phyloP scores from a whole-genome alignment of 2,797 vertebrate genomes.

The Gymnocypris eckloni region DNA sequence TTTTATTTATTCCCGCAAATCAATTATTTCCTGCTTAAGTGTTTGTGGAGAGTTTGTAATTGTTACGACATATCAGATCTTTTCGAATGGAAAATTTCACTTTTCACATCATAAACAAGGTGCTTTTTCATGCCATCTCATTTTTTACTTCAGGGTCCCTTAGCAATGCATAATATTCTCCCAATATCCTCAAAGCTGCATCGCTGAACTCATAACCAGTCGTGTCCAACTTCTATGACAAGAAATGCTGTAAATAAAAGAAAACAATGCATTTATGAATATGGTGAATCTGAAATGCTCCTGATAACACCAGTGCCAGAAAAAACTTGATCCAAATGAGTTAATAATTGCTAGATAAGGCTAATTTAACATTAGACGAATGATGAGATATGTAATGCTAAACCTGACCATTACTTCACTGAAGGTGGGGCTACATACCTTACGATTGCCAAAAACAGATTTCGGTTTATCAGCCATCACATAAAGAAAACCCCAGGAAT shows the following conservation, averaged over 20 bases:
- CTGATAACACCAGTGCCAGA: slow-evolving; percentile 34
- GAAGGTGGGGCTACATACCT: slow-evolving; percentile 41
- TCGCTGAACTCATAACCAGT: neutral
- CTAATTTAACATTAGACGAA: slow-evolving; percentile 26
- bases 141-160: neutral
- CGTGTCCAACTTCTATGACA: slow-evolving; percentile 20
- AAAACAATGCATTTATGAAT: neutral
- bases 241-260: slow-evolving; percentile 10
- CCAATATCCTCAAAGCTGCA: slow-evolving; percentile 13
- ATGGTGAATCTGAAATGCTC: neutral
- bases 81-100: neutral
- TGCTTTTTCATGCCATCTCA: neutral
- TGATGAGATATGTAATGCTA: slow-evolving; percentile 19
- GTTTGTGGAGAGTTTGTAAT: slow-evolving; percentile 29
- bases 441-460: slow-evolving; percentile 16
- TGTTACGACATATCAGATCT: neutral
- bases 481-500: slow-evolving; percentile 27
- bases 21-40: slow-evolving; percentile 30
- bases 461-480: neutral
- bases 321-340: neutral
- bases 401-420: slow-evolving; percentile 30
- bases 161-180: slow-evolving; percentile 9
- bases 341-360: slow-evolving; percentile 30
- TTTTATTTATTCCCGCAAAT: slow-evolving; percentile 38
- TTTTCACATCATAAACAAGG: slow-evolving; percentile 35